Base-by-base conservation (phyloP, 2,113 vertebrate species). In the Lutjanus erythropterus region DNA sequence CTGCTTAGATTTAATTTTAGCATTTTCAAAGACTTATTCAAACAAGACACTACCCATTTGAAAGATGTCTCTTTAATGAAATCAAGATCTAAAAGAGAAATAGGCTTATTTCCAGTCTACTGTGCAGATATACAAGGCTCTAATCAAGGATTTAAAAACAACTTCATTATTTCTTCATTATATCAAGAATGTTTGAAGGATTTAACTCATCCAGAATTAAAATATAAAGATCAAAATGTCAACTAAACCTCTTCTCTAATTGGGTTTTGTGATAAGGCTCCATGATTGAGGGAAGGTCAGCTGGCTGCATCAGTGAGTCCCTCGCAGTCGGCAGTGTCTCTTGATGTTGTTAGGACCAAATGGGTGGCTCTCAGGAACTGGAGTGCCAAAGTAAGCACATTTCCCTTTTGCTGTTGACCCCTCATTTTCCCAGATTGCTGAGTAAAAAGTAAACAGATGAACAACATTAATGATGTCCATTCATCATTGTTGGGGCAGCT, bases 381-480 rank as follows among this genome's bases (percentile, higher is more conserved):
- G 71, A 84, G 79, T 80, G 90, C 82, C 85, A 90, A 89, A 89
- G 81, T 66, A 85, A 89, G 84, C 88, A 90, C 81, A 83, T 91
- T 91, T 92, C 78, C 79, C 72, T 69, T 77, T 85, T 81, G 85
- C 86, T 61, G 59, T 81, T 92, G 86, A 89, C 86, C 92, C 58
- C 87, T 93, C 74, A 90, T 93, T 93, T 94, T 90, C 85, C 71
- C 75, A 88, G 86, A 93, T 92, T 94, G 88, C 91, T 5, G 83
- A 73, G 85, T 47, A 88, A 91, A 94, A 93, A 68, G 91, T 93
- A 92, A 95, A 91, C 92, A 91, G 88, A 93, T 91, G 87, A 95
- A 93, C 76, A 86, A 85, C 94, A 92, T 92, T 95, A 94, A 95
- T 93, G 93, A 92, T 90, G 90, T 89, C 87, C 90, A 94, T 94